Base-by-base conservation (phyloP, 1,140 invertebrate species). In the Lysiphlebus fabarum region DNA sequence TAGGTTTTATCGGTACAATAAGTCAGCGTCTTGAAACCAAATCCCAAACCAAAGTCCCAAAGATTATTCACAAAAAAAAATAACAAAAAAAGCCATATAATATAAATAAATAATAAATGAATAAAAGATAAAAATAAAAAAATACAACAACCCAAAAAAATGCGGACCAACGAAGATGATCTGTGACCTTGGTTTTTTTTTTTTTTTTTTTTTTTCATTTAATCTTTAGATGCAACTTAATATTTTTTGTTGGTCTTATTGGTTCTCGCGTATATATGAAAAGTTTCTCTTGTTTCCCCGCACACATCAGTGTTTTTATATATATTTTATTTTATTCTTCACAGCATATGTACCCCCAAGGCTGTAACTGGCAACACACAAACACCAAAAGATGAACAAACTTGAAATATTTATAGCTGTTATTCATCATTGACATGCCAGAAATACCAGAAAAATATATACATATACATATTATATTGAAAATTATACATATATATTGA, bases 1-100 rank as follows among this genome's bases (percentile, higher is more conserved):
- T 76, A 73, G 75, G 74, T 76, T 77, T 63, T 61, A 63, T 63
- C 53, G 62, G 62, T 43, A 54, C 58, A 49, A 63, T 63, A 61
- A 63, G 54, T 61, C 58, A 61, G 48, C 53, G 56, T 60, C 62
- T 63, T 61, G 62, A 63, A 63, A 63, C 62, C 55, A 49, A 58
- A 60, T 44, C 62, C 54, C 4, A 50, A 7, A 7, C 34, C 48
- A 5, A 50, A 33, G n/a, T 36, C 33, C 48, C 4, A 5, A 4
- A 6, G 8, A 9, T 36, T 34, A 12, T 36, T 36, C 34, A 26
- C 48, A 2, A 48, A 48, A 48, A 34, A 10, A 48, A 26, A 6
- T n/a, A n/a, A n/a, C n/a, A 14, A 17, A 48, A 48, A 48, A 48
- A n/a, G n/a, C n/a, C n/a, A n/a, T n/a, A n/a, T 48, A 48, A 48